Evolutionary conservation across 2,797 vertebrate genomes (phyloP).

Genomic region (Denticeps clupeoides): DNA sequence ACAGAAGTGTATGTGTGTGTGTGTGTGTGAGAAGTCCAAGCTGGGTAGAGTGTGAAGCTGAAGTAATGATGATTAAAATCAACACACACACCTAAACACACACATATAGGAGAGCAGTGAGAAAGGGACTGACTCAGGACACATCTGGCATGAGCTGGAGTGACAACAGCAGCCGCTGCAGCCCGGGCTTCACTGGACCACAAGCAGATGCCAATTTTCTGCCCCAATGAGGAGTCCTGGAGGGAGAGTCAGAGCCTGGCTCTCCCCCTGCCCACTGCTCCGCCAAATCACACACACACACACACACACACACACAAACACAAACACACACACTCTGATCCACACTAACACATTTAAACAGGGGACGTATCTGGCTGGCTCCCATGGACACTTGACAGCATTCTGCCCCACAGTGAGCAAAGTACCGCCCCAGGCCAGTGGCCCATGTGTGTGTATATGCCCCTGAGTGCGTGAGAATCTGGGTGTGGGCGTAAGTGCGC

Average conservation of each 20-base stretch:
- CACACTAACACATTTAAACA: background rate
- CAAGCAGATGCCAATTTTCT: constrained; percentile 70
- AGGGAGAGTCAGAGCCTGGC: constrained; percentile 21
- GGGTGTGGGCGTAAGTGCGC: constrained; percentile 45
- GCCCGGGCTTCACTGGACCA: constrained; percentile 61
- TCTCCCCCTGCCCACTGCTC: constrained; percentile 5
- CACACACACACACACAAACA: constrained; percentile 9
- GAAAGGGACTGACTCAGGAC: constrained; percentile 36
- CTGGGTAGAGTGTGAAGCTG: constrained; percentile 42
- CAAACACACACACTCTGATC: constrained; percentile 5
- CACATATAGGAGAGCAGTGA: constrained; percentile 4
- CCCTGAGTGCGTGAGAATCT: background rate
- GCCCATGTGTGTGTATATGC: background rate
- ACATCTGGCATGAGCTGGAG: constrained; percentile 62
- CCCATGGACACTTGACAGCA: constrained; percentile 4
- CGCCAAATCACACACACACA: constrained; percentile 29
- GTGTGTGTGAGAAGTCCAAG: constrained; percentile 7
- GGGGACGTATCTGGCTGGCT: background rate
- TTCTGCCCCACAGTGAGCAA: constrained; percentile 8
- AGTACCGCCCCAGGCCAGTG: constrained; percentile 1
- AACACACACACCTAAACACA: constrained; percentile 17
- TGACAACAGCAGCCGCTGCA: constrained; percentile 51
- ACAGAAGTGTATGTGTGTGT: background rate
- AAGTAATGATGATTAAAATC: constrained; percentile 56
- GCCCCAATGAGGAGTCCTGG: constrained; percentile 60